Evolutionary conservation across 2,888 invertebrate genomes (phyloP), one percentile per base, ranked within the genome.

Genomic region (Abrostola triplasia): DNA sequence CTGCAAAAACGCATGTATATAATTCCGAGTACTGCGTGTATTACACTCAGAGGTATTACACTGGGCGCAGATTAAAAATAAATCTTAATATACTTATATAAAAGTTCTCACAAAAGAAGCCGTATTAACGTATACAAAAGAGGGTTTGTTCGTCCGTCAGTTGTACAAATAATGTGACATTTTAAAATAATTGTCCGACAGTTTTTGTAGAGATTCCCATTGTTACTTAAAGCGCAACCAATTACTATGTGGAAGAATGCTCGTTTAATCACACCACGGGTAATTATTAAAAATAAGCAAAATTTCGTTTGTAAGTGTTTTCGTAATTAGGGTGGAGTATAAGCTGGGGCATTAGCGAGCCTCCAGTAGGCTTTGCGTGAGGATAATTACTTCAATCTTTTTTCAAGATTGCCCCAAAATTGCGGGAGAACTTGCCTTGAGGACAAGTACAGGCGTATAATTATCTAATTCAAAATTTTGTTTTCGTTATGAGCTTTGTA

Each of bases 91-190:
- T 63, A 57, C 52, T 61, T 64, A 63, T 64, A 53, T 49, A 65
- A 74, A 67, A 70, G 58, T 82, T 87, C 86, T 75, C 85, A 86
- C 79, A 80, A 75, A 81, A 84, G 78, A 81, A 78, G 76, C 65
- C 59, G 69, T 71, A 73, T 76, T 73, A 66, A 51, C 62, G 54
- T 67, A 65, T 56, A 71, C 73, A 73, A 77, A 75, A 69, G 68
- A 60, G 49, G 55, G 44, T 59, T 42, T 65, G 73, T 67, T 52
- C 62, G 74, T 67, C 71, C 51, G 73, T 77, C 74, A 71, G 76
- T 64, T 66, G 68, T 72, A 80, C 77, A 82, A 81, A 86, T 84
- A 82, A 84, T 83, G 85, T 84, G 88, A 87, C 88, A 89, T 89
- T 88, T 87, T 73, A 70, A 81, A 82, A 85, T 86, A 89, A 88